These are phyloP conservation scores for Trachemys scripta DNA, from an alignment of 2,113 vertebrate genomes.

Conservation along the genomic window DNA sequence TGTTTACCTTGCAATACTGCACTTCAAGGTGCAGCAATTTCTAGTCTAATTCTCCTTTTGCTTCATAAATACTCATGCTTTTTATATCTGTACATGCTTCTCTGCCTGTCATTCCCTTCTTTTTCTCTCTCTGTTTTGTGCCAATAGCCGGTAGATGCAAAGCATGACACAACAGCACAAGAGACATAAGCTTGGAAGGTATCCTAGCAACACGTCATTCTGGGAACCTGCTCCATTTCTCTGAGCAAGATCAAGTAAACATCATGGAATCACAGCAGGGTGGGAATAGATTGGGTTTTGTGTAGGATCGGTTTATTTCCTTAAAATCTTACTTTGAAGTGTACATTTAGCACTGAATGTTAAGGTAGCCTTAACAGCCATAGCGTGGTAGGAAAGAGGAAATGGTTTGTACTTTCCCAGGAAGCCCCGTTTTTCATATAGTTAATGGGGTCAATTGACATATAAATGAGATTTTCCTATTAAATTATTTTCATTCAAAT, in stretches of 20 bases:
- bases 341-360: background rate
- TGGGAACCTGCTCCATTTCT: slow-evolving; percentile 35
- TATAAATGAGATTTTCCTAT: background rate
- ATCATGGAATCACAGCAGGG: slow-evolving; percentile 24
- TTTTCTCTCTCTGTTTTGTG: background rate
- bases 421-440: background rate
- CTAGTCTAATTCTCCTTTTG: background rate
- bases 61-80: background rate
- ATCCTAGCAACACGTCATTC: slow-evolving; percentile 51
- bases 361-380: background rate
- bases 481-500: background rate
- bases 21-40: background rate
- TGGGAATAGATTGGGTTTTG: slow-evolving; percentile 13
- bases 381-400: background rate
- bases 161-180: background rate
- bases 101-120: background rate
- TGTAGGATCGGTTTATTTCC: background rate
- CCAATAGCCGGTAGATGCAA: slow-evolving; percentile 8
- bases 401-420: background rate
- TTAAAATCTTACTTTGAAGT: slow-evolving; percentile 27
- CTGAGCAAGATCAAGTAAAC: slow-evolving; percentile 16
- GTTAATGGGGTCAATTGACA: background rate
- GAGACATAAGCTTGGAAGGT: slow-evolving; percentile 54
- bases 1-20: slow-evolving; percentile 3
- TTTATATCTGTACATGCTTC: background rate